Conservation (phyloP, 2,797 vertebrate genomes). For the Coccyzus lansbergi region DNA sequence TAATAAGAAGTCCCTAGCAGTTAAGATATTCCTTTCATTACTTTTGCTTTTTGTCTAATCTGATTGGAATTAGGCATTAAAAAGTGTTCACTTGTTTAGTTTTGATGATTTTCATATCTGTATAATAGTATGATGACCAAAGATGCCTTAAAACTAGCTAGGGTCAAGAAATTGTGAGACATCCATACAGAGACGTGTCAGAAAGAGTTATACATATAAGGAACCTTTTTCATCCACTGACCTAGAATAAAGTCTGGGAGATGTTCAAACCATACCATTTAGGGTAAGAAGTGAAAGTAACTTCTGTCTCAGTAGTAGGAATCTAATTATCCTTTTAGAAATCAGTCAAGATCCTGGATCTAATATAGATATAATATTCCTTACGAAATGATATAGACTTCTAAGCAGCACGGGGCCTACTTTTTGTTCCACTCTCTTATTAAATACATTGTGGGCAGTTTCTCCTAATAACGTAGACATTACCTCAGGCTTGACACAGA, state of each 20-base stretch:
- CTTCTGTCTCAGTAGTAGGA: background rate
- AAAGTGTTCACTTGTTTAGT: background rate
- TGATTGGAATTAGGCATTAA: background rate
- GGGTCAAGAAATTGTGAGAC: background rate
- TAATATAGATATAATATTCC: background rate
- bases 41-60: background rate
- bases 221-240: background rate
- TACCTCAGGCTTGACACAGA: background rate
- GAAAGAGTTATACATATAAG: background rate
- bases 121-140: background rate
- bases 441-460: background rate
- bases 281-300: background rate
- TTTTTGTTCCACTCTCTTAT: background rate
- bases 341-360: background rate
- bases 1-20: background rate
- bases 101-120: background rate
- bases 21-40: background rate
- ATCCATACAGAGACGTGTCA: background rate
- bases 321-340: conserved; percentile 2
- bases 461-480: background rate
- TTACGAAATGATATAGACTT: background rate
- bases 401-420: background rate
- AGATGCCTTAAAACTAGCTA: background rate
- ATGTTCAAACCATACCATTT: background rate
- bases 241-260: background rate